A percentile compares a stretch with the other conserved stretches of the same genome.
Evolutionary conservation across 2,888 invertebrate genomes (phyloP).

Genomic region (Agonopterix alstromeriana): DNA sequence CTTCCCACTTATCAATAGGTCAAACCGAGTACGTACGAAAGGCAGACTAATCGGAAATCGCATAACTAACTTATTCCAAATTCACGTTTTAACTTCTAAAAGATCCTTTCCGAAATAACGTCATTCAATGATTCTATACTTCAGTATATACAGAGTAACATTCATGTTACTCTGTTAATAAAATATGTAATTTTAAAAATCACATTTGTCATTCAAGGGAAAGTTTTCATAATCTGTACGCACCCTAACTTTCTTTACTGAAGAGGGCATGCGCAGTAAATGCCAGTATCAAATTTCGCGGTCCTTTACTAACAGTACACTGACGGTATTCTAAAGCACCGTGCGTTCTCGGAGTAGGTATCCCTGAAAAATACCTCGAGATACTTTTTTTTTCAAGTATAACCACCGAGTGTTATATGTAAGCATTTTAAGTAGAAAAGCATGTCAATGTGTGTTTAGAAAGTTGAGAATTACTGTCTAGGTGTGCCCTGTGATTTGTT

Average conservation of each 20-base stretch:
- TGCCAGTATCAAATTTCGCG: slow-evolving; percentile 32
- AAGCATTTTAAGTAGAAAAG: slow-evolving; percentile 61
- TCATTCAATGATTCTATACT: too few species aligned
- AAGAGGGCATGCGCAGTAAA: slow-evolving; percentile 35
- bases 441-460: slow-evolving; percentile 67
- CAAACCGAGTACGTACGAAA: too few species aligned
- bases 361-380: slow-evolving; percentile 31
- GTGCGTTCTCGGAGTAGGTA: slow-evolving; percentile 31
- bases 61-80: too few species aligned
- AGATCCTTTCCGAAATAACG: too few species aligned
- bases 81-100: too few species aligned
- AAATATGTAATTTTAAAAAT: too few species aligned
- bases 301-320: slow-evolving; percentile 35
- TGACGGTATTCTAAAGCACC: slow-evolving; percentile 35
- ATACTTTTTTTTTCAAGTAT: slow-evolving; percentile 34
- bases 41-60: too few species aligned
- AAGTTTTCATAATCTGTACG: slow-evolving; percentile 8
- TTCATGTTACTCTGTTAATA: too few species aligned
- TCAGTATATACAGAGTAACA: too few species aligned
- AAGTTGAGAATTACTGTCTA: slow-evolving; percentile 43
- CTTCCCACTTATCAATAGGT: too few species aligned
- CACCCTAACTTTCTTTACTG: slow-evolving; percentile 19
- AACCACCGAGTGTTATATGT: slow-evolving; percentile 62
- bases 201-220: too few species aligned
- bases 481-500: slow-evolving; percentile 50